Evolutionary conservation across 2,797 vertebrate species (phyloP).

Genomic region (Heliangelus exortis): DNA sequence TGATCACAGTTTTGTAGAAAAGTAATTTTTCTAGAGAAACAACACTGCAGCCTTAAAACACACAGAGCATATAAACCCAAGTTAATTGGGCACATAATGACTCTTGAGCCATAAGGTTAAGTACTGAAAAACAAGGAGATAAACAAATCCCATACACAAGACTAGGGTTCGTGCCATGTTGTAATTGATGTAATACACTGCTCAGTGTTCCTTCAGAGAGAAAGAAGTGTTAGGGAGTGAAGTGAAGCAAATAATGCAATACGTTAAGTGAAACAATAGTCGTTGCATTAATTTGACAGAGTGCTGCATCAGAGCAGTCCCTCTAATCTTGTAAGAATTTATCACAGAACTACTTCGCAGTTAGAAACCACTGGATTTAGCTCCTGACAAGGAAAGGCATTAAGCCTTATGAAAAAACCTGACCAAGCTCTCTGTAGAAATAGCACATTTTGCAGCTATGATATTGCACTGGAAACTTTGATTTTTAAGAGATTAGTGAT

Average conservation of each 20-base stretch:
- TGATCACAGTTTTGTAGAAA: neutral
- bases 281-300: constrained; percentile 17
- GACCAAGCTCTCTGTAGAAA: neutral
- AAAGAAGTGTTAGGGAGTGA: neutral
- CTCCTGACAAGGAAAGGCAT: neutral
- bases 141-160: constrained; percentile 49
- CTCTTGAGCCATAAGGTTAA: constrained; percentile 61
- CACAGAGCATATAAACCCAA: constrained; percentile 38
- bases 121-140: constrained; percentile 35
- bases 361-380: neutral
- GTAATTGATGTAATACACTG: constrained; percentile 5
- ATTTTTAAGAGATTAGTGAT: neutral
- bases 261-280: neutral
- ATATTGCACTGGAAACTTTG: neutral
- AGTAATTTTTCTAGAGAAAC: constrained; percentile 32
- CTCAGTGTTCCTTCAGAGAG: constrained; percentile 17
- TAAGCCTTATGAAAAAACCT: neutral
- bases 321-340: neutral
- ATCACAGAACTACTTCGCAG: neutral
- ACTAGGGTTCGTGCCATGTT: neutral
- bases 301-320: neutral
- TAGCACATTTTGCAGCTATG: neutral
- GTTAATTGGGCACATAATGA: constrained; percentile 59
- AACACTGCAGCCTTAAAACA: neutral
- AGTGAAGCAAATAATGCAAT: constrained; percentile 41